phyloP scores from a whole-genome alignment of 2,113 vertebrate genomes.

The Ptyas mucosa region DNA sequence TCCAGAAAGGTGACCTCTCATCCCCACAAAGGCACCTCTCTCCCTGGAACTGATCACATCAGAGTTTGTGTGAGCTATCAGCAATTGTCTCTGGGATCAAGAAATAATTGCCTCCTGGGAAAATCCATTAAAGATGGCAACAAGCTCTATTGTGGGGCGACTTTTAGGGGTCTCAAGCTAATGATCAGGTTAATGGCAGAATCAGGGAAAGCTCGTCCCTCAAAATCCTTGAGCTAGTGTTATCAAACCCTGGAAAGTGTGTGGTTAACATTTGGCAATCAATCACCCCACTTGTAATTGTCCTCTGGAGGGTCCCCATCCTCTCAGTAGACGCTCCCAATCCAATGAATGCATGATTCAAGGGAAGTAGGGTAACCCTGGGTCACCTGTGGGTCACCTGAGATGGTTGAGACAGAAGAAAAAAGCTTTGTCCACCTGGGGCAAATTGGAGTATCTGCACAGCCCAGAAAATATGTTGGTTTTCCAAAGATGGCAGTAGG shows the following conservation, averaged over 20 bases:
- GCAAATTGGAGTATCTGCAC: background rate
- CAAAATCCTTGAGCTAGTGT: background rate
- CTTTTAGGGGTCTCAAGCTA: conserved; percentile 51
- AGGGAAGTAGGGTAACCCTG: background rate
- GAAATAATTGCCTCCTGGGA: conserved; percentile 25
- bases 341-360: background rate
- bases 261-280: conserved; percentile 32
- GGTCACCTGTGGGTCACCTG: background rate
- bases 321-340: conserved; percentile 35
- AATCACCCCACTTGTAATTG: conserved; percentile 30
- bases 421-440: background rate
- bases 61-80: background rate
- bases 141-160: conserved; percentile 55
- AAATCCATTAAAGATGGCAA: conserved; percentile 57
- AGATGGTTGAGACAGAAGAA: background rate
- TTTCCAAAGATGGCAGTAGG: background rate
- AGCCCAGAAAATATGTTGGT: background rate
- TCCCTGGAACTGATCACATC: background rate
- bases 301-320: conserved; percentile 25
- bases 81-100: conserved; percentile 18
- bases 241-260: conserved; percentile 9
- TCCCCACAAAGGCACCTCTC: background rate
- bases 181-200: conserved; percentile 43
- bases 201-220: conserved; percentile 18
- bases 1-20: background rate